Evolutionary conservation across 1,140 invertebrate genomes (phyloP).

Genomic region (Papilio xuthus): DNA sequence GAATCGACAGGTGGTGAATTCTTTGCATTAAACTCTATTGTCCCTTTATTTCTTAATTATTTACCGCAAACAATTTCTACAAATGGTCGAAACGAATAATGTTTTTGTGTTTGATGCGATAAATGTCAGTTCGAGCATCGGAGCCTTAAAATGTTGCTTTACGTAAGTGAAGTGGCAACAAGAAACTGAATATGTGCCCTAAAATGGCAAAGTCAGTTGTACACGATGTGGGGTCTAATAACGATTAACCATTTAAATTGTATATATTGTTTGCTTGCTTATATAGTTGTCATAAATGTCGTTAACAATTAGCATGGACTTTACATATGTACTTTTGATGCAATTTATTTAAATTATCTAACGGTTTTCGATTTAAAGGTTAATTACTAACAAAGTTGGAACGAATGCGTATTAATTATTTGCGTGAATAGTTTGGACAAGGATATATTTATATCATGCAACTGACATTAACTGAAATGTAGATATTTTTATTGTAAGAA

Average conservation of each 20-base stretch:
- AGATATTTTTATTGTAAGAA: not conserved
- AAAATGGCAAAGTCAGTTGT: slow-evolving; percentile 6
- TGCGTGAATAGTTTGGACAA: not conserved
- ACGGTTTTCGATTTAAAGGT: slow-evolving; percentile 7
- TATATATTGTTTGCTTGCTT: not conserved
- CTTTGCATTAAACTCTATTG: not conserved
- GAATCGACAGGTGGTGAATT: not conserved
- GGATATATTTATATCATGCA: not conserved
- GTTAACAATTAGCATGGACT: not conserved
- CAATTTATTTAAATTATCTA: not conserved
- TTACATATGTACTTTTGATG: not conserved
- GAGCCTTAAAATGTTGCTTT: slow-evolving; percentile 17
- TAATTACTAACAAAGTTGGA: not conserved
- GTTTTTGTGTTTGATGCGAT: slow-evolving; percentile 5
- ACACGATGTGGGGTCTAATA: not conserved
- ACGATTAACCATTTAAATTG: not conserved
- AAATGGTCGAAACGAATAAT: not conserved
- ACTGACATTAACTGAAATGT: not conserved
- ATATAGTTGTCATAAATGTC: slow-evolving; percentile 8
- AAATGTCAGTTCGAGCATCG: not conserved
- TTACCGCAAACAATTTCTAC: not conserved
- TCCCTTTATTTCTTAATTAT: slow-evolving; percentile 22
- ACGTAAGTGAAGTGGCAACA: not conserved
- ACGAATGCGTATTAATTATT: not conserved
- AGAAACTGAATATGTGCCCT: not conserved